Base-by-base conservation (phyloP, 2,113 vertebrate genomes). In the Collichthys lucidus region DNA sequence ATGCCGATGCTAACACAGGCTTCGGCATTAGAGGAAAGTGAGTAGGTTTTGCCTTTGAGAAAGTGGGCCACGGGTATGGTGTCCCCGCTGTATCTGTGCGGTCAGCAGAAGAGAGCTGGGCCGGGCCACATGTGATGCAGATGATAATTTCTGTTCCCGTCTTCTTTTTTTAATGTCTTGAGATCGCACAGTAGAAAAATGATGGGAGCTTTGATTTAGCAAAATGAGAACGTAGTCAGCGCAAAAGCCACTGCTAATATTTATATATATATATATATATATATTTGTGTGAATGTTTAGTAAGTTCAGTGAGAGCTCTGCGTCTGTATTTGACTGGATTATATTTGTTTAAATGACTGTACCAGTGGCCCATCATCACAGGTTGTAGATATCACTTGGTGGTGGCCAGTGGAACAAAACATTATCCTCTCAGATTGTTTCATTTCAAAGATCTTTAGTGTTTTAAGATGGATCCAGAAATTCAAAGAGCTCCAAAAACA, bases 61-160 rank as follows among this genome's bases (percentile, higher is more conserved):
- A 90, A 91, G 65, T 86, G 81, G 88, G 90, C 85, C 83, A 82
- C 6, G 82, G 89, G 55, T 83, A 80, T 47, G 0, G 65, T 4
- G 40, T 87, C 77, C 79, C 66, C 22, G 2, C 63, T 67, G 81
- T 12, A 26, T 83, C 67, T 65, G 29, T 70, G 40, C 31, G 71
- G 83, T 80, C 77, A 86, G 86, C 70, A 82, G 56, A 65, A 74
- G 47, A 53, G 70, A 49, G 66, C 40, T 16, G 22, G 14, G 59
- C n/a, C 47, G 15, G 44, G 26, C 3, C 47, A 60, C 49, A 24
- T 50, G 47, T 66, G 77, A 80, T 84, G 71, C 26, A 4, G 74
- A 62, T 55, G 72, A 55, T 63, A 55, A 77, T 40, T 22, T 29
- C 46, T 16, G 24, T 42, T 40, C 56, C 7, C 35, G 56, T 49